These are phyloP conservation scores for Pithys albifrons DNA, from an alignment of 2,113 vertebrate species.

Conservation along the genomic window DNA sequence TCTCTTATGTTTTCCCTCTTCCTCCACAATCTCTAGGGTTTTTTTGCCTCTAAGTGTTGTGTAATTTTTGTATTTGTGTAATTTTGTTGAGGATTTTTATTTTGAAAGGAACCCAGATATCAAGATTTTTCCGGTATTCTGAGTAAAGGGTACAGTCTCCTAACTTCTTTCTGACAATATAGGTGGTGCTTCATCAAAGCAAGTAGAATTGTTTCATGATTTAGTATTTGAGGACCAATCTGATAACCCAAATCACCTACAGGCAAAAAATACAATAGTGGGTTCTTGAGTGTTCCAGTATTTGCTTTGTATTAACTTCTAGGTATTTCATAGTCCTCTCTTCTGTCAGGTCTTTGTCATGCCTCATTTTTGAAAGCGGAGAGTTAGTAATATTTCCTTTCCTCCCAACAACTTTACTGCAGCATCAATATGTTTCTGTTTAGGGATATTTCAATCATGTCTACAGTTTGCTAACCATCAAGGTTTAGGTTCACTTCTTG, in stretches of 20 bases:
- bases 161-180: neutral
- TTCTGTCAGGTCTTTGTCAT: neutral
- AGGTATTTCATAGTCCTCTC: neutral
- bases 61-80: neutral
- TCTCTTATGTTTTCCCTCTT: neutral
- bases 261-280: neutral
- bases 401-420: neutral
- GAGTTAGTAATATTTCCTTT: neutral
- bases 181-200: neutral
- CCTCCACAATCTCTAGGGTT: neutral
- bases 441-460: neutral
- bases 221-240: neutral
- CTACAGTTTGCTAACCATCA: neutral
- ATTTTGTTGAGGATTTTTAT: neutral
- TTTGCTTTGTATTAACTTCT: neutral
- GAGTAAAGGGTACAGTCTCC: neutral
- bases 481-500: neutral
- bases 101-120: neutral
- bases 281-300: neutral
- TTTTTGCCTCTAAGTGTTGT: neutral
- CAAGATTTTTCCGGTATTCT: neutral
- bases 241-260: neutral
- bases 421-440: neutral
- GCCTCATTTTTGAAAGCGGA: neutral
- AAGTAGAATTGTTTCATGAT: neutral